Base-by-base conservation (phyloP, 2,888 invertebrate genomes). In the Caprella mutica region DNA sequence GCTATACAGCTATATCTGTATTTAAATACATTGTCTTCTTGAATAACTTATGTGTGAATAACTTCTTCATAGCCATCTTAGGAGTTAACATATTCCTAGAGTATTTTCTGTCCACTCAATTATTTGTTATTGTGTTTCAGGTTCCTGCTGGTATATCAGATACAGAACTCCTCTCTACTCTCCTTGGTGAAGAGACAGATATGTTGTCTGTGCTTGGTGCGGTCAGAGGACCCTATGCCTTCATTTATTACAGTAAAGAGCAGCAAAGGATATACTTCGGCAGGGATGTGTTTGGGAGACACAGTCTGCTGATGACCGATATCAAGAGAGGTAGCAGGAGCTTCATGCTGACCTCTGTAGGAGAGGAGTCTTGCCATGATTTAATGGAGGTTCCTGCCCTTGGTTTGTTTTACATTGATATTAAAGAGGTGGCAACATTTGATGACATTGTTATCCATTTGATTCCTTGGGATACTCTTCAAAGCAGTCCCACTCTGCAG, bases 271-370 rank as follows among this genome's bases (percentile, higher is more conserved):
- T 94, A 39, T 89, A 85, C 77, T 90, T 93, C 73, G 83, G 84
- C 1, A 78, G 93, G 69, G 94, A 96, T 73, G 77, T 78, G 66
- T 81, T 88, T 70, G 94, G 94, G 35, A 77, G 94, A 66, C 83
- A 87, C 69, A 89, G 92, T 71, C 74, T 96, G 46, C 73, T 94
- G 39, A 75, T 74, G 72, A 71, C 66, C 29, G 44, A 65, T 2
- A 51, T 52, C 12, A 30, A 55, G 19, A 55, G 55, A 12, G 12
- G 56, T 12, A 33, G 24, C 14, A 9, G 65, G 4, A 29, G 29
- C 5, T 56, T 67, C 27, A 30, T 67, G 4, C 42, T 74, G 8
- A 68, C 70, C 3, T 73, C 72, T 21, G 71, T 72, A 55, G 63
- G 38, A 24, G 60, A 61, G 39, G 56, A 56, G 48, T 43, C 40